A percentile compares a stretch with the other conserved stretches of the same genome.
These are phyloP conservation scores for Actinopyga echinites DNA, from an alignment of 53 echinoderm and acorn worm genomes.

Conservation along the genomic window DNA sequence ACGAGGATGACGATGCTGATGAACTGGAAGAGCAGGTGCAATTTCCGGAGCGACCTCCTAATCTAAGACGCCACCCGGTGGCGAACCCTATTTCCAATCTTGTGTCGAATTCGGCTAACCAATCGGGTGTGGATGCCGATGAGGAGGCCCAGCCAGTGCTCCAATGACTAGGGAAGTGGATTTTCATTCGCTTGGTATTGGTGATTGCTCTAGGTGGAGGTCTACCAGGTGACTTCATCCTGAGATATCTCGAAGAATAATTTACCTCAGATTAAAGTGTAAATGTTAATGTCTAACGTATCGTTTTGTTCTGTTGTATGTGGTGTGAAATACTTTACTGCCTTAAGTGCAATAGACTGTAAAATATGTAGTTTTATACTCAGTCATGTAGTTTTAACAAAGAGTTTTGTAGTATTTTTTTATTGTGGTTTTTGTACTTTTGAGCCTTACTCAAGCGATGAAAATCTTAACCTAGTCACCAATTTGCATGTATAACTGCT, in stretches of 20 bases:
- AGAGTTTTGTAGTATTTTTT: too few species aligned
- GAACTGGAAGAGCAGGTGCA: conserved; percentile 92
- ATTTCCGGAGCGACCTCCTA: conserved; percentile 90
- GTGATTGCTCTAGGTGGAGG: not conserved
- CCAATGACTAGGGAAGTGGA: conserved; percentile 40
- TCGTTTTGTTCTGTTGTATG: too few species aligned
- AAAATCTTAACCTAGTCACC: conserved; percentile 20
- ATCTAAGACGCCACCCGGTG: conserved; percentile 74
- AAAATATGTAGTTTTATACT: too few species aligned
- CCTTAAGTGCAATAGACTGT: too few species aligned
- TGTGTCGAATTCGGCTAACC: not conserved
- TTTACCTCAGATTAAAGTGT: too few species aligned
- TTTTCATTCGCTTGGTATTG: conserved; percentile 32
- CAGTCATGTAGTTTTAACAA: too few species aligned
- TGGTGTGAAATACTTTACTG: too few species aligned
- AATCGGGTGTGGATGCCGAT: not conserved
- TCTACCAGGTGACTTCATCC: not conserved
- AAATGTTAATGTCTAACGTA: too few species aligned
- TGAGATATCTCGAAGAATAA: not conserved
- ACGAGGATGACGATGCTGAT: conserved; percentile 81
- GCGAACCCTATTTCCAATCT: conserved; percentile 13
- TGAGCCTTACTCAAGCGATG: not conserved
- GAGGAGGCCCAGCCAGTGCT: not conserved
- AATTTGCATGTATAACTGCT: not conserved
- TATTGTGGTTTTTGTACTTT: too few species aligned